A percentile compares a stretch with the other conserved stretches of the same genome.
These are phyloP conservation scores for Tor tambroides DNA, from an alignment of 2,113 vertebrate genomes.

Conservation along the genomic window DNA sequence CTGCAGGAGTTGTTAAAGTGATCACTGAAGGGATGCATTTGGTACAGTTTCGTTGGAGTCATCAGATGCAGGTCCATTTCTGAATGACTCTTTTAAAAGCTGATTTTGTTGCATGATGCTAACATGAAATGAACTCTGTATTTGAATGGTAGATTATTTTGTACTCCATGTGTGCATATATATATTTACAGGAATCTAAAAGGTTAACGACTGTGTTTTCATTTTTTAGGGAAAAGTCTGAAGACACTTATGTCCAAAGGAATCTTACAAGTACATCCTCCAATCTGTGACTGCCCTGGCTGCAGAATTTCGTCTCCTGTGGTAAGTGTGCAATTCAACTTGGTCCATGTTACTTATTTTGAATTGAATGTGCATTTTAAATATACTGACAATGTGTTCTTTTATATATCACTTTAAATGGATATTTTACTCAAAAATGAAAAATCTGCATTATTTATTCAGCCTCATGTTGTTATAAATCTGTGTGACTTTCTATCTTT, in stretches of 20 bases:
- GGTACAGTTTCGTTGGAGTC: background rate
- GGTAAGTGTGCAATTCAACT: slow-evolving; percentile 78
- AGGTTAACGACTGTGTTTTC: slow-evolving; percentile 17
- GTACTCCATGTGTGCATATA: background rate
- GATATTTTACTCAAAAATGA: background rate
- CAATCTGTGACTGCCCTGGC: slow-evolving; percentile 99
- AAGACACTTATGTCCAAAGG: slow-evolving; percentile 99
- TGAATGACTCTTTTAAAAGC: background rate
- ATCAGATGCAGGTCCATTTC: background rate
- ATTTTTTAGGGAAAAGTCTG: slow-evolving; percentile 92
- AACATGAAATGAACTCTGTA: background rate
- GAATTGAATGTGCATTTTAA: background rate
- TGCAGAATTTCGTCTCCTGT: slow-evolving; percentile 99
- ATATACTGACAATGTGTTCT: background rate
- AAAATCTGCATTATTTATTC: background rate
- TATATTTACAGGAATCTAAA: background rate
- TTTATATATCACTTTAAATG: background rate
- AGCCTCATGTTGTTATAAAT: background rate
- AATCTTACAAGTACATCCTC: slow-evolving; percentile 99
- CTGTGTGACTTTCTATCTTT: background rate
- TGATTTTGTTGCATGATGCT: background rate
- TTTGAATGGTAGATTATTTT: background rate
- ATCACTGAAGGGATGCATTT: background rate
- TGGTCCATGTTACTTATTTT: background rate
- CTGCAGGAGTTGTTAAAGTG: background rate